These are phyloP conservation scores for Triplophysa dalaica DNA, from an alignment of 2,113 vertebrate genomes.

Conservation along the genomic window DNA sequence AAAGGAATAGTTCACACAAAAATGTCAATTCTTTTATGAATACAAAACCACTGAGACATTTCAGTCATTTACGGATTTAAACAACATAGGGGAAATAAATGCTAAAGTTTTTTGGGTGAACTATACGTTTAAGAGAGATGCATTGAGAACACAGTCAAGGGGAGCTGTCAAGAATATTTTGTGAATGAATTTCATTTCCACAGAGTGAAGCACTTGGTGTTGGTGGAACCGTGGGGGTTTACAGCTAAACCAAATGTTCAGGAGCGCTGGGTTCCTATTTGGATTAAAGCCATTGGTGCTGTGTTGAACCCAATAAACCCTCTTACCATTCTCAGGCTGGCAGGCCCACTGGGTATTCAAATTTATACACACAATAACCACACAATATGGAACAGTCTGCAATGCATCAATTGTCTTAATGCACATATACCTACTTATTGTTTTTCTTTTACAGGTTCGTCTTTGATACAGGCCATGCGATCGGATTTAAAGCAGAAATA, in stretches of 20 bases:
- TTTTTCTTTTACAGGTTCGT: conserved; percentile 75
- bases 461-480: conserved; percentile 86
- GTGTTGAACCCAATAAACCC: conserved; percentile 92
- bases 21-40: too few species aligned
- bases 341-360: conserved; percentile 86
- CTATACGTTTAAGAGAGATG: too few species aligned
- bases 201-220: conserved; percentile 89
- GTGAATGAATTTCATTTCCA: not conserved
- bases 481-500: conserved; percentile 96
- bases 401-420: too few species aligned
- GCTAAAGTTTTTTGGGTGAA: too few species aligned
- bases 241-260: conserved; percentile 83
- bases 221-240: conserved; percentile 97
- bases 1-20: too few species aligned
- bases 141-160: not conserved
- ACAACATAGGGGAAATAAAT: too few species aligned
- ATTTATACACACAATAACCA: not conserved
- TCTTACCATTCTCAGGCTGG: conserved; percentile 88
- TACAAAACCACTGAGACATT: too few species aligned
- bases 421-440: not conserved
- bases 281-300: conserved; percentile 91
- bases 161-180: not conserved
- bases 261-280: conserved; percentile 85
- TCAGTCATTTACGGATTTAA: too few species aligned
- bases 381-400: too few species aligned